phyloP scores from a whole-genome alignment of 2,113 vertebrate species.

The Ictalurus punctatus region DNA sequence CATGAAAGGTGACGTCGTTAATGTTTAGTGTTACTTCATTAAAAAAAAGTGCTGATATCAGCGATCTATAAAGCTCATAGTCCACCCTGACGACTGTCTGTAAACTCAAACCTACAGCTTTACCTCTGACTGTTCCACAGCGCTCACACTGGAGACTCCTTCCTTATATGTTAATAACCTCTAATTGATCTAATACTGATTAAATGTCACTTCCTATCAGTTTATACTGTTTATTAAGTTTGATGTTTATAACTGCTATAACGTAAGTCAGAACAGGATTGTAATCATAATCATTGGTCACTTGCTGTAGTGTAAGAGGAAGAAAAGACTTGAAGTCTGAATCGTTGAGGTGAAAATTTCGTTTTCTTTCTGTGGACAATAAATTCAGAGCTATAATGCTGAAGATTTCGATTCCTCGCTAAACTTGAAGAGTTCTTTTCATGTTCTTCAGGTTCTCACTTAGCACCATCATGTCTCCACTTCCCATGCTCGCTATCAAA shows the following conservation, averaged over 20 bases:
- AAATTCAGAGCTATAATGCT: neutral
- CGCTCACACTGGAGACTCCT: neutral
- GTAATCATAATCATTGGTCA: neutral
- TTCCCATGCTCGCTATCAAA: neutral
- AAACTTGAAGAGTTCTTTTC: neutral
- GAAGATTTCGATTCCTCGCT: neutral
- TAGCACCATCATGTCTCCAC: neutral
- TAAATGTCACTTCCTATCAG: neutral
- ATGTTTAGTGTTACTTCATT: neutral
- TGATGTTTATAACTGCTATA: neutral
- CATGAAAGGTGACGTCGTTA: neutral
- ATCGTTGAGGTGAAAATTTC: neutral
- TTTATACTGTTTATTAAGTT: neutral
- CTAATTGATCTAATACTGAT: neutral
- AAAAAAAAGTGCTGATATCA: neutral
- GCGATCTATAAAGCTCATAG: neutral
- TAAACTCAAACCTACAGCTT: neutral
- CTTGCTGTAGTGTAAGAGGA: neutral
- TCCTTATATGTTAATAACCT: neutral
- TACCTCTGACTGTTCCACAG: neutral
- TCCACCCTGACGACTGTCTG: neutral
- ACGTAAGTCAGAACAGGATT: neutral
- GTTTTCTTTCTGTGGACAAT: neutral
- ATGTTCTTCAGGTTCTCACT: neutral
- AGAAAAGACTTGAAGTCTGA: neutral